phyloP scores from a whole-genome alignment of 92 coral and sea anemone genomes.

The Diadumene lineata region DNA sequence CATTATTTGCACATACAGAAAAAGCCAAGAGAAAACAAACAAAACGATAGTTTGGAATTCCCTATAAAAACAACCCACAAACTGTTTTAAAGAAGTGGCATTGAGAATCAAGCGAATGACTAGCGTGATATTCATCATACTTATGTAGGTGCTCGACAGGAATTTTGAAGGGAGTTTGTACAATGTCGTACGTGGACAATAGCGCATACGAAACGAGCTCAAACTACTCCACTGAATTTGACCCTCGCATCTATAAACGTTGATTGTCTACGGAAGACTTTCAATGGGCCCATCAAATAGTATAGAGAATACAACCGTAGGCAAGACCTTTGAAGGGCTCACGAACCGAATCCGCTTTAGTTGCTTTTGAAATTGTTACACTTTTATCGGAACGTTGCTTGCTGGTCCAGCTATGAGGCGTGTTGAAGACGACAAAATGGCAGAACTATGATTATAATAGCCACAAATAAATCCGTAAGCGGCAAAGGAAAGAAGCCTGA shows the following conservation, averaged over 20 bases:
- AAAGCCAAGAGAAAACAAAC: conserved; percentile 49
- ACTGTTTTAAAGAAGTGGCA: neutral
- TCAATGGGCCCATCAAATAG: conserved; percentile 24
- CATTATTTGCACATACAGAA: conserved; percentile 28
- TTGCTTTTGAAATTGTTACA: conserved; percentile 31
- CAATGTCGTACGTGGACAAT: conserved; percentile 13
- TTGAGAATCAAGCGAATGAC: neutral
- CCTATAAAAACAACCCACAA: neutral
- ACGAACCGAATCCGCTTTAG: conserved; percentile 16
- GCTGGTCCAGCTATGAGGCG: conserved; percentile 29
- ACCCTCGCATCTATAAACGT: conserved; percentile 31
- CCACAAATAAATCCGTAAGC: neutral
- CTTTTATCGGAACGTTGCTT: conserved; percentile 10
- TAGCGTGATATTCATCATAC: conserved; percentile 22
- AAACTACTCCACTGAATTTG: conserved; percentile 11
- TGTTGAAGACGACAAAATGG: conserved; percentile 15
- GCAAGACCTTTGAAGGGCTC: conserved; percentile 19
- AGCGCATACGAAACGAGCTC: conserved; percentile 12
- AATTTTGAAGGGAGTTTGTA: conserved; percentile 12
- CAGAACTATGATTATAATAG: conserved; percentile 1
- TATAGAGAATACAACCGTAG: conserved; percentile 15
- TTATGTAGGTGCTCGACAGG: conserved; percentile 7
- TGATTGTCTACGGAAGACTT: conserved; percentile 29
- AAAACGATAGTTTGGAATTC: conserved; percentile 20
- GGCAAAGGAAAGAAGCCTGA: conserved; percentile 1